Base-by-base conservation (phyloP, 2,797 vertebrate species). In the Parotocinclus haroldoi region DNA sequence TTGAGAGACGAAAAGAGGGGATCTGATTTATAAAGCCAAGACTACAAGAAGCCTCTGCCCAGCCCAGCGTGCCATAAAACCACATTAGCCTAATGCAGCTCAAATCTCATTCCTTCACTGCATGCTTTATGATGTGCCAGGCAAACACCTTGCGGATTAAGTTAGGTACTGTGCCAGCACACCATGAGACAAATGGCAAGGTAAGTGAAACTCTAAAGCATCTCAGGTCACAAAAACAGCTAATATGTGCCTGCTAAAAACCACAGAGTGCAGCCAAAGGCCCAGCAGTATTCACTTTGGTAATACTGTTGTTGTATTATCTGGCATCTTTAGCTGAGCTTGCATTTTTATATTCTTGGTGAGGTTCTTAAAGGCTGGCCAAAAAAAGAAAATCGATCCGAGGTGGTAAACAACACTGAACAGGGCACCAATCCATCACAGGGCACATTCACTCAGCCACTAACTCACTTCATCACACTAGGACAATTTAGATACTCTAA, bases 231-330 rank as follows among this genome's bases (percentile, higher is more conserved):
- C 19, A 50, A 16, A 18, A 51, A 60, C 14, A 10, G 11, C 37
- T 63, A 42, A 52, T 36, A 13, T 50, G 19, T n/a, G 46, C 45
- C 46, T 27, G 40, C 10, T n/a, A 10, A 27, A 50, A 38, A 10
- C 81, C 79, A 83, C 79, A 79, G 82, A 80, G 83, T 82, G 77
- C 78, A 67, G 77, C 66, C 69, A 69, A 63, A 27, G 78, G 77
- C 81, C 77, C 77, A 55, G 27, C 42, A 61, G 72, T 68, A 77
- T 82, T 75, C 69, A 63, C 84, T 80, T 79, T 62, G 75, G 8
- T 4, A 9, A 42, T 42, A 52, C 40, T 10, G 10, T 57, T 58
- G 54, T 48, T 38, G 10, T 54, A 14, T 36, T 64, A 44, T 50
- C 39, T 64, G 27, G 5, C 27, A 27, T 27, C 27, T 27, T 27